Percentiles rank a stretch among this genome's conserved stretches.
phyloP scores from a whole-genome alignment of 2,113 vertebrate genomes.

The Donacobius atricapilla region DNA sequence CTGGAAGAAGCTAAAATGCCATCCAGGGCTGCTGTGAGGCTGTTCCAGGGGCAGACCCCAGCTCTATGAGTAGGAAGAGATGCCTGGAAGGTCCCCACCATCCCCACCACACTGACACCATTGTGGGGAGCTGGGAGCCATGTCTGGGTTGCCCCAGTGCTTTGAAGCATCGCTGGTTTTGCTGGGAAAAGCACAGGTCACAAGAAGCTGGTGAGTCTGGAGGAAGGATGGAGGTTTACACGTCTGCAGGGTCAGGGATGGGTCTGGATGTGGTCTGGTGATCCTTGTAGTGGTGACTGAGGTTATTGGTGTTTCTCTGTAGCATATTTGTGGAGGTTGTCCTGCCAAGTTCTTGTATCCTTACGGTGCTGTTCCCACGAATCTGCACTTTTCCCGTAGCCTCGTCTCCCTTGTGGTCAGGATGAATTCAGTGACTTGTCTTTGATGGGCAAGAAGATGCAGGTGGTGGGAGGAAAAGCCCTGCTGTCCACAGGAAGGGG shows the following conservation, averaged over 20 bases:
- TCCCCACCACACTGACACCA: no score
- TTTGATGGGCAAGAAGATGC: background rate
- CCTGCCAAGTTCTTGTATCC: background rate
- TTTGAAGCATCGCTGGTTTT: background rate
- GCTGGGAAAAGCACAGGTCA: background rate
- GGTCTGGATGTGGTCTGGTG: background rate
- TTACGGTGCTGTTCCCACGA: background rate
- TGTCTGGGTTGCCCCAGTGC: background rate
- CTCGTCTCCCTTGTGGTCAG: background rate
- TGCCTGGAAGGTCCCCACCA: background rate
- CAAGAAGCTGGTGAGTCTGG: background rate
- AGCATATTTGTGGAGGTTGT: background rate
- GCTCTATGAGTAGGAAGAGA: background rate
- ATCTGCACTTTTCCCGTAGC: background rate
- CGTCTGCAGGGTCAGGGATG: background rate
- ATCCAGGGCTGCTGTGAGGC: background rate
- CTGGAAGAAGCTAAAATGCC: background rate
- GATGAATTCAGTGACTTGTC: background rate
- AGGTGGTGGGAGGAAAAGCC: background rate
- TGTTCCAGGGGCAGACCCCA: background rate
- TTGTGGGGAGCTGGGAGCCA: accelerated
- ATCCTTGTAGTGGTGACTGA: background rate
- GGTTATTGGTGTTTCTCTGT: background rate
- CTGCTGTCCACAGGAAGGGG: conserved; percentile 4
- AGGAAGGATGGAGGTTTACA: background rate